Percentiles rank a stretch among this genome's conserved stretches.
Evolutionary conservation across 2,888 invertebrate species (phyloP).

Genomic region (Xanthorhoe spadicearia): DNA sequence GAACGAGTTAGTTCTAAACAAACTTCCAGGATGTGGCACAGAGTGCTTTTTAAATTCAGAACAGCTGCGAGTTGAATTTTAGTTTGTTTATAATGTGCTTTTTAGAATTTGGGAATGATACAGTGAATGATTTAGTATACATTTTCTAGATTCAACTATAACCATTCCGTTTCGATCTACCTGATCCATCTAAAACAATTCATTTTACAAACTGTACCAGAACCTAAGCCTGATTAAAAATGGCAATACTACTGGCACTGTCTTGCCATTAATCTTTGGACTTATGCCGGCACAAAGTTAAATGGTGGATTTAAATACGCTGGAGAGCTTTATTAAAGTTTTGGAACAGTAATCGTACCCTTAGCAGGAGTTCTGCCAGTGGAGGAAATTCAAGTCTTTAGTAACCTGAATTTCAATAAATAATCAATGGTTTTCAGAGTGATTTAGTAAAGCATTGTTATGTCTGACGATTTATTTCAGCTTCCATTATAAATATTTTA

Average conservation of each 20-base stretch:
- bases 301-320: conserved; percentile 70
- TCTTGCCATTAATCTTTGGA: conserved; percentile 67
- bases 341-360: conserved; percentile 45
- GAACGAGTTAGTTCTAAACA: conserved; percentile 68
- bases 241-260: conserved; percentile 53
- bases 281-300: conserved; percentile 69
- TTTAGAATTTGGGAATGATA: not conserved
- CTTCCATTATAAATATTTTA: too few species aligned
- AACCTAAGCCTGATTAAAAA: conserved; percentile 63
- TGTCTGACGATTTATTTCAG: too few species aligned
- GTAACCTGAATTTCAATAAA: not conserved
- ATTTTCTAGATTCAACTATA: too few species aligned
- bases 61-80: conserved; percentile 62
- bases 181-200: conserved; percentile 1
- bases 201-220: conserved; percentile 46
- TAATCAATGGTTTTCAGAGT: too few species aligned
- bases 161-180: too few species aligned
- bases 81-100: conserved; percentile 44
- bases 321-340: conserved; percentile 64
- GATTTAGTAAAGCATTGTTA: too few species aligned
- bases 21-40: conserved; percentile 62
- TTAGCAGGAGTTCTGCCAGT: conserved; percentile 2
- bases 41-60: conserved; percentile 65
- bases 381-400: not conserved
- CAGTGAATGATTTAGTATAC: too few species aligned